Percentiles rank a stretch among this genome's conserved stretches.
Evolutionary conservation across 2,888 invertebrate species (phyloP).

Genomic region (Entomobrya proxima): DNA sequence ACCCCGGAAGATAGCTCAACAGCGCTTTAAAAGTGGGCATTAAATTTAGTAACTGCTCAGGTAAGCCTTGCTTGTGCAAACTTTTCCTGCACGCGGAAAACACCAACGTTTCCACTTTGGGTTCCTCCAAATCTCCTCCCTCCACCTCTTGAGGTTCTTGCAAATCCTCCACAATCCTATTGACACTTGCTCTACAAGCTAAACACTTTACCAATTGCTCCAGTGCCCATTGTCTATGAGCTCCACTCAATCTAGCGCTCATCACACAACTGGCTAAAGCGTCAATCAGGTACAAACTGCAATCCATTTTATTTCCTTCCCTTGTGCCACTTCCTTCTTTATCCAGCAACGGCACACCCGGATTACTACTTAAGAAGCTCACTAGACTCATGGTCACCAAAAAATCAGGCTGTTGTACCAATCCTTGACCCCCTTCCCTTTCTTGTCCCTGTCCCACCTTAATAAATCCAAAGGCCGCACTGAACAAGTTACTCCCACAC

Average conservation of each 20-base stretch:
- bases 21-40: conserved; percentile 80
- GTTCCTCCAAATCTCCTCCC: background rate
- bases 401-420: conserved; percentile 77
- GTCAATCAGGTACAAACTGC: conserved; percentile 80
- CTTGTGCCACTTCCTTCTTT: conserved; percentile 47
- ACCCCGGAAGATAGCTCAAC: conserved; percentile 79
- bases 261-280: conserved; percentile 82
- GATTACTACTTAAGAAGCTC: conserved; percentile 78
- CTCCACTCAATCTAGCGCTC: conserved; percentile 79
- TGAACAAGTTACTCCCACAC: conserved; percentile 80
- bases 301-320: conserved; percentile 54
- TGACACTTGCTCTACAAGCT: conserved; percentile 48
- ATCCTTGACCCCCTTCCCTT: conserved; percentile 51
- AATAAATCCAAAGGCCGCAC: conserved; percentile 78
- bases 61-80: conserved; percentile 80
- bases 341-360: conserved; percentile 69
- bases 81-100: conserved; percentile 80
- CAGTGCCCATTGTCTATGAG: conserved; percentile 82
- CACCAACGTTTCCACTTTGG: conserved; percentile 77
- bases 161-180: conserved; percentile 46
- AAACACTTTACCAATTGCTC: conserved; percentile 80
- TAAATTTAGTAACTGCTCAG: conserved; percentile 78
- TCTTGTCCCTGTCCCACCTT: background rate
- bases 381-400: conserved; percentile 82
- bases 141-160: background rate